Evolutionary conservation across 2,797 vertebrate genomes (phyloP).

Genomic region (Macropodus opercularis): DNA sequence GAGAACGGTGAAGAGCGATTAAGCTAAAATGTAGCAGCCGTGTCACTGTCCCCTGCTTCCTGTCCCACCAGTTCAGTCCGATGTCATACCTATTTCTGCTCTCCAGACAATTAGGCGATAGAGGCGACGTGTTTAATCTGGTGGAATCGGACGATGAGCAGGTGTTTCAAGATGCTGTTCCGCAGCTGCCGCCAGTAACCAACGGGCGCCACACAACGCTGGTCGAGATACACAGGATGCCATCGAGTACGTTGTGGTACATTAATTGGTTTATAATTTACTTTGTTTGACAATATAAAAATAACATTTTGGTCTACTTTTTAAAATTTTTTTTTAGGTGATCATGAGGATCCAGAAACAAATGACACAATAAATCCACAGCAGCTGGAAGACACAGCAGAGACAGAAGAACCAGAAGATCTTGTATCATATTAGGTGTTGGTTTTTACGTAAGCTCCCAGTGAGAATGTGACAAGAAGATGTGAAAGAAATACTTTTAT

Average conservation of each 20-base stretch:
- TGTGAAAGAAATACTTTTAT: conserved; percentile 17
- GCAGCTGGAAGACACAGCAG: conserved; percentile 45
- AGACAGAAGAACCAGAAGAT: conserved; percentile 50
- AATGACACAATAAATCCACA: conserved; percentile 28
- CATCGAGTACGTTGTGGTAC: conserved; percentile 64
- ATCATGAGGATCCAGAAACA: conserved; percentile 63
- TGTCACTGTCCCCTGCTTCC: too few relatives aligned
- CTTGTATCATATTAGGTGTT: conserved; percentile 67
- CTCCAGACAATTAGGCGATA: conserved; percentile 64
- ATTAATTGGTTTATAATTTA: background rate
- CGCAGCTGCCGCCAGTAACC: conserved; percentile 71
- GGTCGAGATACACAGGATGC: conserved; percentile 80
- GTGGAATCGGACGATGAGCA: conserved; percentile 92
- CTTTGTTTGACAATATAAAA: background rate
- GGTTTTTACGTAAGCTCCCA: conserved; percentile 42
- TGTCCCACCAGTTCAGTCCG: too few relatives aligned
- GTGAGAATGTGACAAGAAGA: conserved; percentile 64
- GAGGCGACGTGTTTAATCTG: conserved; percentile 85
- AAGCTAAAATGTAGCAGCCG: too few relatives aligned
- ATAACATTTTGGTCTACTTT: background rate
- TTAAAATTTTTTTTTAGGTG: conserved; percentile 54
- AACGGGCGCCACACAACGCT: conserved; percentile 74
- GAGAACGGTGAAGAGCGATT: too few relatives aligned
- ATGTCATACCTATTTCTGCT: background rate
- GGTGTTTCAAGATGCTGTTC: conserved; percentile 70